Percentiles rank a stretch among this genome's conserved stretches.
These are phyloP conservation scores for Coranthus polyacanthus DNA, from an alignment of 2,797 vertebrate species.

Conservation along the genomic window DNA sequence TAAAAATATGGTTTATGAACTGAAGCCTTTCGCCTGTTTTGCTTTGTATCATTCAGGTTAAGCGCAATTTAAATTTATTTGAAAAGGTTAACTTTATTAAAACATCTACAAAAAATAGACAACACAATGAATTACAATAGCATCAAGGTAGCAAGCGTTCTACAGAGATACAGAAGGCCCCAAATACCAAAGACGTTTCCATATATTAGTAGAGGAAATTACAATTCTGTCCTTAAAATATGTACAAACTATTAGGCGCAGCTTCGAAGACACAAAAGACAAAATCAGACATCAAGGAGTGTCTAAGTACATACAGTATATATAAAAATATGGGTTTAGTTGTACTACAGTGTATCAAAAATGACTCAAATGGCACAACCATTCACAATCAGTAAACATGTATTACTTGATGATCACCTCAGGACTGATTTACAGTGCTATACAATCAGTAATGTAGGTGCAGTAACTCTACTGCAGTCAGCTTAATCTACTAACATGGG, in stretches of 20 bases:
- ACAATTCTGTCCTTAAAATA: conserved; percentile 89
- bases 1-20: conserved; percentile 51
- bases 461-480: conserved; percentile 46
- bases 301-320: conserved; percentile 71
- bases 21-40: background rate
- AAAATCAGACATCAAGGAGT: conserved; percentile 69
- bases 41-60: background rate
- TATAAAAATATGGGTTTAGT: conserved; percentile 79
- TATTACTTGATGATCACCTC: conserved; percentile 50
- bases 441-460: conserved; percentile 61
- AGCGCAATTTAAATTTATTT: conserved; percentile 67
- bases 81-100: conserved; percentile 88
- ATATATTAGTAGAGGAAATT: conserved; percentile 93
- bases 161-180: conserved; percentile 81
- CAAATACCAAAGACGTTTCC: conserved; percentile 76
- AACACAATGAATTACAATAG: conserved; percentile 77
- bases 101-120: conserved; percentile 88
- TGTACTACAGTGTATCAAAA: conserved; percentile 87
- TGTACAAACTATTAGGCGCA: conserved; percentile 88
- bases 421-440: conserved; percentile 59
- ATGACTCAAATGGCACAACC: conserved; percentile 69
- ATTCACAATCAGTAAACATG: conserved; percentile 64
- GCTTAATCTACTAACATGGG: conserved; percentile 43
- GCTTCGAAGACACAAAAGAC: conserved; percentile 79
- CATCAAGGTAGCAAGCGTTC: conserved; percentile 82